Percentiles rank a stretch among this genome's conserved stretches.
Evolutionary conservation across 2,888 invertebrate species (phyloP).

Genomic region (Thymelicus sylvestris): DNA sequence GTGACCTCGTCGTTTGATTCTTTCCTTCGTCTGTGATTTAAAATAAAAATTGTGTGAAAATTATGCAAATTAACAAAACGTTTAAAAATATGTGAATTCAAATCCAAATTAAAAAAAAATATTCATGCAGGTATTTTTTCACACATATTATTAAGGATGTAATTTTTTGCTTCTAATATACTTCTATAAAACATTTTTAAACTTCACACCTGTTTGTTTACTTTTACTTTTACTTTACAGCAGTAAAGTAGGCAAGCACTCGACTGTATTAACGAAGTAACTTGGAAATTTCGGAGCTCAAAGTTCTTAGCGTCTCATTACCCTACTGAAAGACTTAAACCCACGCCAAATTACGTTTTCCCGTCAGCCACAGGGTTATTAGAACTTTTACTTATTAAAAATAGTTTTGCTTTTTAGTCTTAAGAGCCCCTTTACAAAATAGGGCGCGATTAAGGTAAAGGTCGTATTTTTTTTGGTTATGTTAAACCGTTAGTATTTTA

Average conservation of each 20-base stretch:
- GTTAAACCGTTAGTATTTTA: background rate
- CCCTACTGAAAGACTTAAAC: constrained; percentile 20
- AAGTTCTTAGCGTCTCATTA: constrained; percentile 36
- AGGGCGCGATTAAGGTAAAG: background rate
- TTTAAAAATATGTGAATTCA: no score
- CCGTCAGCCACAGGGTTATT: constrained; percentile 17
- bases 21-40: no score
- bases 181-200: no score
- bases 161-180: no score
- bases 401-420: constrained; percentile 7
- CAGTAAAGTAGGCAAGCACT: constrained; percentile 17
- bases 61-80: no score
- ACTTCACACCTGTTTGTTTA: background rate
- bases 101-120: no score
- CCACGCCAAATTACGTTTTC: constrained; percentile 13
- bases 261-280: constrained; percentile 34
- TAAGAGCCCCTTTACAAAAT: background rate
- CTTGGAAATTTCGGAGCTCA: constrained; percentile 21
- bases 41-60: no score
- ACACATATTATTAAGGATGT: no score
- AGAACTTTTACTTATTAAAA: constrained; percentile 21
- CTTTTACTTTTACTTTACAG: constrained; percentile 1
- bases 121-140: no score
- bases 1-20: no score
- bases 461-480: constrained; percentile 2